Evolutionary conservation across 2,113 vertebrate genomes (phyloP).

Genomic region (Arenaria interpres): DNA sequence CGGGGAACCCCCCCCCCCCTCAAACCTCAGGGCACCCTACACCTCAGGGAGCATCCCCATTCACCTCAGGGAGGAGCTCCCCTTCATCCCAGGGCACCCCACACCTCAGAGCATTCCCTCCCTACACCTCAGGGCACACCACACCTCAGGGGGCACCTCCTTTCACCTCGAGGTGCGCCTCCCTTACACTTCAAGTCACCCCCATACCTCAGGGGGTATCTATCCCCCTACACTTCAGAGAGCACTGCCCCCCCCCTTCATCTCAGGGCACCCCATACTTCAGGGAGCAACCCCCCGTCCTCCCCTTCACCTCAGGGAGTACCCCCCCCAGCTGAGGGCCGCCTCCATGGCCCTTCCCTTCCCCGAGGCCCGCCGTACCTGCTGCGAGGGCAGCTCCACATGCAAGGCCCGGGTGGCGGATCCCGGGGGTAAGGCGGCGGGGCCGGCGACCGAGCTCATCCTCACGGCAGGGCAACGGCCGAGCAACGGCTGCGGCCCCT

Average conservation of each 20-base stretch:
- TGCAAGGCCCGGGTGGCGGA: slow-evolving; percentile 86
- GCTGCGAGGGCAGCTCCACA: slow-evolving; percentile 93
- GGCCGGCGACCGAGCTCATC: slow-evolving; percentile 84
- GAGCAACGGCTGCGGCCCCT: not conserved
- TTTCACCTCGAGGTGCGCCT: not conserved
- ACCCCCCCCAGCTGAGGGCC: too few relatives aligned
- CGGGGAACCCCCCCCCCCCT: accelerated
- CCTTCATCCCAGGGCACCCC: not conserved
- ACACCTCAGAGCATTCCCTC: not conserved
- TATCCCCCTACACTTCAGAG: not conserved
- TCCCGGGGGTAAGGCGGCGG: slow-evolving; percentile 75
- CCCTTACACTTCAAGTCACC: not conserved
- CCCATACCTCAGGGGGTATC: not conserved
- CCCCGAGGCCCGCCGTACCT: slow-evolving; percentile 76
- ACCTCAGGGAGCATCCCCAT: too few relatives aligned
- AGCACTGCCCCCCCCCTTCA: not conserved
- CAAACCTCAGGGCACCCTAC: not conserved
- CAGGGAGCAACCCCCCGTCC: too few relatives aligned
- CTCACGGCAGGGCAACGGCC: slow-evolving; percentile 64
- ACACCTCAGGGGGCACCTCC: not conserved
- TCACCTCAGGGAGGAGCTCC: not conserved
- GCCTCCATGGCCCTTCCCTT: not conserved
- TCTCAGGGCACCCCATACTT: not conserved
- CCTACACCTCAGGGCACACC: not conserved
- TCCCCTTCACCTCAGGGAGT: not conserved